These are phyloP conservation scores for Taxidea taxus DNA, from an alignment of 2,113 vertebrate species.

Conservation along the genomic window DNA sequence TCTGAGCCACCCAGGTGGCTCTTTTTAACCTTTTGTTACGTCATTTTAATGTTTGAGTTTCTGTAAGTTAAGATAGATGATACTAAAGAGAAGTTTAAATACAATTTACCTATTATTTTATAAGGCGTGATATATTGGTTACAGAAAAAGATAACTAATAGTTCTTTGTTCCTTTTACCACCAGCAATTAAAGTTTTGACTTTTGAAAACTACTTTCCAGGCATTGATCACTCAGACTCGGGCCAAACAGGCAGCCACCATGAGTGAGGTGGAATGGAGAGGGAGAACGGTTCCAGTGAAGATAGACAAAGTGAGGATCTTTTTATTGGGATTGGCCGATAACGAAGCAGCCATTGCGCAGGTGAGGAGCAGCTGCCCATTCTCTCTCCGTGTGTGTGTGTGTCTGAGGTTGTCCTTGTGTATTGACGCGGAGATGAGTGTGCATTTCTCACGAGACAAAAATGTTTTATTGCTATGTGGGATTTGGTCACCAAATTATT, in stretches of 20 bases:
- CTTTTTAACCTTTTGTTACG: neutral
- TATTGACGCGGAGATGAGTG: neutral
- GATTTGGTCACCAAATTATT: neutral
- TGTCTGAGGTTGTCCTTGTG: neutral
- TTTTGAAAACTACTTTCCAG: slow-evolving; percentile 75
- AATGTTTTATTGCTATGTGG: neutral
- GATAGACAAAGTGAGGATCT: slow-evolving; percentile 97
- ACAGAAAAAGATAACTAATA: neutral
- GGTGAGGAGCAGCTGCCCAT: slow-evolving; percentile 77
- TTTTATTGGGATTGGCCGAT: slow-evolving; percentile 93
- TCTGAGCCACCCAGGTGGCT: too few relatives aligned
- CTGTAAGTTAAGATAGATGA: neutral
- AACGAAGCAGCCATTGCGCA: slow-evolving; percentile 95
- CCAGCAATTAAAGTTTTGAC: neutral
- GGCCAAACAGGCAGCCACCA: slow-evolving; percentile 96
- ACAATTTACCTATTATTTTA: neutral
- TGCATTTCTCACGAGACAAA: neutral
- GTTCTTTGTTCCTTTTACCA: neutral
- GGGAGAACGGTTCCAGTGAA: slow-evolving; percentile 94
- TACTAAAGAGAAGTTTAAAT: neutral
- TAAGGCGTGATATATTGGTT: neutral
- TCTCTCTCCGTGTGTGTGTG: neutral
- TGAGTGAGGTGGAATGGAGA: slow-evolving; percentile 98
- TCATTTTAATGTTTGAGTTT: neutral
- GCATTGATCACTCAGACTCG: slow-evolving; percentile 94